Base-by-base conservation (phyloP, 2,888 invertebrate species). In the Pollenia amentaria region DNA sequence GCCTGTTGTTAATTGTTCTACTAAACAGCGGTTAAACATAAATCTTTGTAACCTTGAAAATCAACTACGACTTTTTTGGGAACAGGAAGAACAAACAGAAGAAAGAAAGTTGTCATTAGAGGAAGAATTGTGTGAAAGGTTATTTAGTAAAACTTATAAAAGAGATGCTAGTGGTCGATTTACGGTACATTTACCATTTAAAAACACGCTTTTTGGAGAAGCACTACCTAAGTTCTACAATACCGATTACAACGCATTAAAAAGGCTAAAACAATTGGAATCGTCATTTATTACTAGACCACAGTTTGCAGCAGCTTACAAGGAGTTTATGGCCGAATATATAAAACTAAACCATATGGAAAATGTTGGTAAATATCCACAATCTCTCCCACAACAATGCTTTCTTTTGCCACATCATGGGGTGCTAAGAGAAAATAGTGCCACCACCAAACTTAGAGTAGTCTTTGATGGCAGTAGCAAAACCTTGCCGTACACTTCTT, bases 151-250 rank as follows among this genome's bases (percentile, higher is more conserved):
- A 48, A 81, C 73, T 4, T 21, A 38, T 18, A 73, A 53, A 64
- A 64, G 44, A 46, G 44, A 46, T 21, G 2, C 38, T 9, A 73
- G 11, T 12, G 81, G 64, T 3, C 55, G 65, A 1, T 80, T 76
- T 55, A 44, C 60, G 9, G 84, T 80, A 21, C 38, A 67, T 38
- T 53, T 80, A 16, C 85, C 85, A n/a, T 85, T 85, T 65, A 80
- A 70, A 60, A 38, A 18, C 40, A 16, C 64, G 51, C 40, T 85
- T 40, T 42, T 38, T 14, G 16, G 16, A 21, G 40, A 11, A 3
- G 21, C 55, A n/a, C 2, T 67, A 11, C 40, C 70, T 9, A 14
- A 12, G 29, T 80, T 80, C 40, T 42, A 57, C 16, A 75, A 75
- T 40, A 84, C 72, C 14, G 18, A 57, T n/a, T 46, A 51, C n/a